phyloP scores from a whole-genome alignment of 2,797 vertebrate species.

The Enteromius trimaculatus region DNA sequence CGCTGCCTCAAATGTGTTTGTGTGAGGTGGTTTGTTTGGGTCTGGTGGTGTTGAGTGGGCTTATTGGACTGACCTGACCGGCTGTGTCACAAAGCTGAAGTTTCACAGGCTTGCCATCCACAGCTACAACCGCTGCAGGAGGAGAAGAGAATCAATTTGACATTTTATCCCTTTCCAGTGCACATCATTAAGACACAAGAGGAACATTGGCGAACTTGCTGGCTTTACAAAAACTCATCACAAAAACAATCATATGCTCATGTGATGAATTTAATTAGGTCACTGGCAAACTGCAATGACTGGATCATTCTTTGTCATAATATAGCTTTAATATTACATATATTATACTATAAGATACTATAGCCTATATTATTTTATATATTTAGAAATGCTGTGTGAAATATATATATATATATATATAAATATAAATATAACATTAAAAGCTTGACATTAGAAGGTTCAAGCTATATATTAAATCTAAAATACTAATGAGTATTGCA shows the following conservation, averaged over 20 bases:
- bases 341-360: background rate
- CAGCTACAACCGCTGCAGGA: constrained; percentile 84
- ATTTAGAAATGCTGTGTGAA: no score
- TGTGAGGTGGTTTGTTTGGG: constrained; percentile 37
- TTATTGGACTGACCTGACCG: constrained; percentile 85
- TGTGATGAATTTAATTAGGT: constrained; percentile 10
- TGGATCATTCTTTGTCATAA: background rate
- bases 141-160: constrained; percentile 38
- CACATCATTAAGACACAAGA: constrained; percentile 23
- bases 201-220: background rate
- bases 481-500: background rate
- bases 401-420: no score
- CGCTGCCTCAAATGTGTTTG: constrained; percentile 36
- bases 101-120: constrained; percentile 93
- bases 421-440: no score
- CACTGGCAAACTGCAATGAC: constrained; percentile 14
- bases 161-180: background rate
- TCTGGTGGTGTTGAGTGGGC: constrained; percentile 21
- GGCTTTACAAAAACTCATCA: constrained; percentile 17
- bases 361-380: no score
- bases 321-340: background rate
- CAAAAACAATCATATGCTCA: constrained; percentile 4
- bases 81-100: constrained; percentile 98
- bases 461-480: background rate
- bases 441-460: background rate